Conservation (phyloP, 2,113 vertebrate genomes). For the Ia io region DNA sequence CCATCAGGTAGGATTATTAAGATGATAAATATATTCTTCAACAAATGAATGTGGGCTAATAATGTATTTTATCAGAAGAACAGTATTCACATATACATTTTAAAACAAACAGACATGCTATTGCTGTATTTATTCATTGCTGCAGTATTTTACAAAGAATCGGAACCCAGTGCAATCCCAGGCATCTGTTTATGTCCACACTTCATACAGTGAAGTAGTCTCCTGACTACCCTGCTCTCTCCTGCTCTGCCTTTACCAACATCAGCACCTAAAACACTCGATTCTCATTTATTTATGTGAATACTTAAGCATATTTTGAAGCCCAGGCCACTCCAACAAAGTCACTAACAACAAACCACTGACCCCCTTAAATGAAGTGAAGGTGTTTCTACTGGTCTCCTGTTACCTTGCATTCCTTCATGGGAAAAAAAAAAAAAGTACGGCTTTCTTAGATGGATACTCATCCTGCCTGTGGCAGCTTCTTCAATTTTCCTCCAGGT, state of each 20-base stretch:
- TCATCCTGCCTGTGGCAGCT: neutral
- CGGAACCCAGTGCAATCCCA: neutral
- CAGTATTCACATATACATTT: neutral
- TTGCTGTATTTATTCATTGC: neutral
- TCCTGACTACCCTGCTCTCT: neutral
- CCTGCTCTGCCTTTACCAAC: neutral
- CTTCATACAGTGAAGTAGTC: neutral
- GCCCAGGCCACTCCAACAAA: neutral
- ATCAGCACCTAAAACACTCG: neutral
- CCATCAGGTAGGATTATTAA: neutral
- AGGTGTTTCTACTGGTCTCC: neutral
- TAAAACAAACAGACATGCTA: neutral
- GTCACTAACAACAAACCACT: neutral
- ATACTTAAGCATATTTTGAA: conserved; percentile 2
- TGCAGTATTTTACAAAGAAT: neutral
- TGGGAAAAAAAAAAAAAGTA: neutral
- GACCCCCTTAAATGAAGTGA: neutral
- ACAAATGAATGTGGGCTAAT: neutral
- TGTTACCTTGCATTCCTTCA: neutral
- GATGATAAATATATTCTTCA: neutral
- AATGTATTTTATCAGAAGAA: neutral
- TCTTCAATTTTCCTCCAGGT: neutral
- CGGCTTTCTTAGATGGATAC: neutral
- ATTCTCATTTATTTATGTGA: neutral
- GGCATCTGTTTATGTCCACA: neutral